A percentile compares a stretch with the other conserved stretches of the same genome.
Evolutionary conservation across 1,140 invertebrate species (phyloP).

Genomic region (Pogonomyrmex californicus): DNA sequence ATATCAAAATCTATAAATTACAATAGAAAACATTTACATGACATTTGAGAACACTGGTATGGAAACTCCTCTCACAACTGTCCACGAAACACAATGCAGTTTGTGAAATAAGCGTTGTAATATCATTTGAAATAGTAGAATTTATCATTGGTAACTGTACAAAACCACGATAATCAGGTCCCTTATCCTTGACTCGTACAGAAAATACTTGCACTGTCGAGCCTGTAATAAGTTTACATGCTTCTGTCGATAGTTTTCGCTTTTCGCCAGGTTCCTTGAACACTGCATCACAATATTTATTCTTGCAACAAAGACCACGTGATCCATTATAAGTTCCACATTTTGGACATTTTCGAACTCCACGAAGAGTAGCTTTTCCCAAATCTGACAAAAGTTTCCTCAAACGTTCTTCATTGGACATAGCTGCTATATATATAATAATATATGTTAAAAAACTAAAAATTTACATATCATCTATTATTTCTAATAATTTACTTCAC

Average conservation of each 20-base stretch:
- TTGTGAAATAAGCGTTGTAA: slow-evolving; percentile 83
- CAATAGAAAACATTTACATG: slow-evolving; percentile 84
- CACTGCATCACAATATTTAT: slow-evolving; percentile 91
- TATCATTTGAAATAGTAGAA: slow-evolving; percentile 86
- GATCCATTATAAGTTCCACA: slow-evolving; percentile 94
- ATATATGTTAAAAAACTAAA: not conserved
- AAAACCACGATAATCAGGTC: slow-evolving; percentile 92
- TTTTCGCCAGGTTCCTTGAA: slow-evolving; percentile 91
- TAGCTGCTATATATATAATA: slow-evolving; percentile 65
- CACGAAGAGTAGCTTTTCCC: slow-evolving; percentile 90
- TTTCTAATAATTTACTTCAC: not conserved
- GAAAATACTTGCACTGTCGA: slow-evolving; percentile 90
- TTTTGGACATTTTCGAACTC: slow-evolving; percentile 92
- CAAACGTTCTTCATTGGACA: slow-evolving; percentile 84
- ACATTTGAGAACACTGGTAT: slow-evolving; percentile 88
- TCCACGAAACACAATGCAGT: slow-evolving; percentile 91
- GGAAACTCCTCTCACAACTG: slow-evolving; percentile 88
- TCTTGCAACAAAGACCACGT: slow-evolving; percentile 92
- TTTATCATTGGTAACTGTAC: slow-evolving; percentile 90
- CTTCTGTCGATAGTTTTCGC: slow-evolving; percentile 89
- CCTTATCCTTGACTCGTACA: slow-evolving; percentile 90
- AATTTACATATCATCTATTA: not conserved
- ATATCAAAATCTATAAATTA: not conserved
- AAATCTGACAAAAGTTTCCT: slow-evolving; percentile 88
- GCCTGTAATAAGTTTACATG: slow-evolving; percentile 90